Conservation (phyloP, 2,888 invertebrate genomes). For the Caenorhabditis sp. region DNA sequence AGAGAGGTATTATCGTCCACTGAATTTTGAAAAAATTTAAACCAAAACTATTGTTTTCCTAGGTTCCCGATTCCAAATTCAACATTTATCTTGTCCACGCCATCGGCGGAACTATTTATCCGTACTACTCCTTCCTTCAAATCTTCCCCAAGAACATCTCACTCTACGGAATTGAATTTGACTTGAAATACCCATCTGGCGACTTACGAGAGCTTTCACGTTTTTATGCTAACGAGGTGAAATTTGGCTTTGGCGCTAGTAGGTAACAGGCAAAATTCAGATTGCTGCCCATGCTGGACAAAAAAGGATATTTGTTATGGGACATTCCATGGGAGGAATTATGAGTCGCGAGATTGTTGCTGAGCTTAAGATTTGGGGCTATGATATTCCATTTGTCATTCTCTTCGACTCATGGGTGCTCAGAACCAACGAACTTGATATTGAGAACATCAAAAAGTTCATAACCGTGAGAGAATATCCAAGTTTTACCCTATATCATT, state of each 20-base stretch:
- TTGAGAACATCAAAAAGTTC: slow-evolving; percentile 68
- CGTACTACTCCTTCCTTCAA: slow-evolving; percentile 77
- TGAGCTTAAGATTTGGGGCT: slow-evolving; percentile 66
- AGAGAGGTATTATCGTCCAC: slow-evolving; percentile 65
- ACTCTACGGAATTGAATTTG: slow-evolving; percentile 78
- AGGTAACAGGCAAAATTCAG: slow-evolving; percentile 41
- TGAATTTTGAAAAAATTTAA: neutral
- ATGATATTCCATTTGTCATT: slow-evolving; percentile 71
- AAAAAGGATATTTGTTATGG: slow-evolving; percentile 72
- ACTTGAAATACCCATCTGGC: slow-evolving; percentile 68
- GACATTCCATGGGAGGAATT: slow-evolving; percentile 80
- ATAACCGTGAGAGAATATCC: slow-evolving; percentile 65
- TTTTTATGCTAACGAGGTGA: slow-evolving; percentile 75
- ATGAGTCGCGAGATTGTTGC: slow-evolving; percentile 75
- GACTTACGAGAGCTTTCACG: slow-evolving; percentile 73
- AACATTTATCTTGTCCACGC: slow-evolving; percentile 79
- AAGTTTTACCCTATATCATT: too few relatives aligned
- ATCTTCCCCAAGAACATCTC: slow-evolving; percentile 74
- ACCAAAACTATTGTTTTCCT: neutral
- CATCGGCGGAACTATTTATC: slow-evolving; percentile 81
- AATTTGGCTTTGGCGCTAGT: neutral
- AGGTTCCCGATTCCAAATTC: slow-evolving; percentile 63
- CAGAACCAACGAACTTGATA: slow-evolving; percentile 64
- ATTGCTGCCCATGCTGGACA: slow-evolving; percentile 68
- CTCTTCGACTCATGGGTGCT: slow-evolving; percentile 78